Evolutionary conservation across 2,888 invertebrate genomes (phyloP), one percentile per base, ranked within the genome.

Genomic region (Agrochola lota): DNA sequence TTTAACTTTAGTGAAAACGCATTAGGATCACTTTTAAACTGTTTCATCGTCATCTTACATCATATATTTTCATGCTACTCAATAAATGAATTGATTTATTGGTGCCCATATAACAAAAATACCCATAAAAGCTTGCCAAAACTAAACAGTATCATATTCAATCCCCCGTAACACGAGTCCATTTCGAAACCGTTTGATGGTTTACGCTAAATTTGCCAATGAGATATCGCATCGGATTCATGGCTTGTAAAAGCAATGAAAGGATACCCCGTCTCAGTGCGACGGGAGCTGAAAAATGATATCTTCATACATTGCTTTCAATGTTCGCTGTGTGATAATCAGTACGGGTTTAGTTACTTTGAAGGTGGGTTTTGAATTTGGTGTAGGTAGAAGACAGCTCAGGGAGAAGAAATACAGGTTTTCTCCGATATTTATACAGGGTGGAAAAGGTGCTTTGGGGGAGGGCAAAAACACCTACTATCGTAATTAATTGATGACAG

Each of bases 201-300:
- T 95, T 95, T 91, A 95, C 95, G 95, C 92, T 95, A 94, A 95
- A 95, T 95, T 95, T 95, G 88, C 94, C 95, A 94, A 94, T 94
- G 92, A 94, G 94, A 94, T 95, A 95, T 91, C 93, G 91, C 91
- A 93, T 93, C 93, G 93, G 91, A 92, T 94, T 94, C 94, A 94
- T 94, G 93, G 95, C 91, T 94, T 94, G 94, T 94, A 94, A 94
- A 94, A 92, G 92, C 91, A 91, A 93, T 94, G 94, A 94, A 94
- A 94, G 88, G 90, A 89, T 87, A 84, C 82, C 87, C 83, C 85
- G 84, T 83, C 84, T 80, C 87, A 62, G 90, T 85, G 83, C 85
- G 81, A 88, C 90, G 83, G 85, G 81, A 88, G 90, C 90, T 92
- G 91, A 94, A 93, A 93, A 94, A 93, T 88, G 66, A 83, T 85